Conservation (phyloP, 2,888 invertebrate species). For the Margaritifera margaritifera region DNA sequence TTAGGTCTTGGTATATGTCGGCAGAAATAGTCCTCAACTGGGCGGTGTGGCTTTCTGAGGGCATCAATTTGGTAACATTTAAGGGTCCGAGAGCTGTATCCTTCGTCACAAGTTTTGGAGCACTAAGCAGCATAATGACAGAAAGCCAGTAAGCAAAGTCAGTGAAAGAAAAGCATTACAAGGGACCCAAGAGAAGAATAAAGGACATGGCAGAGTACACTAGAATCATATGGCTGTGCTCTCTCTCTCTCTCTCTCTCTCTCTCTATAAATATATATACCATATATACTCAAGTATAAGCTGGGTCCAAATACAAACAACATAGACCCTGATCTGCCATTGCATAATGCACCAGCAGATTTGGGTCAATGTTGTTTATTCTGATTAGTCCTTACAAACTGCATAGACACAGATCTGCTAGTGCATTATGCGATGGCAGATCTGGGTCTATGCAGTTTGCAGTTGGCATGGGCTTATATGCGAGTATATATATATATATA, state of each 20-base stretch:
- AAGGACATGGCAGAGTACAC: neutral
- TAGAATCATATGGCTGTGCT: neutral
- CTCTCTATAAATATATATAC: no score
- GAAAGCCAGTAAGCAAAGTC: constrained; percentile 8
- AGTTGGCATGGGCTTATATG: no score
- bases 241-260: neutral
- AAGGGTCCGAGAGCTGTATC: constrained; percentile 44
- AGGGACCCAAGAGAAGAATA: constrained; percentile 1
- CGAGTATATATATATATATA: no score
- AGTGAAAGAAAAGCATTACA: constrained; percentile 5
- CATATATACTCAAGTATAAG: no score
- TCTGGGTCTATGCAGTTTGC: no score
- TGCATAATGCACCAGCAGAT: no score
- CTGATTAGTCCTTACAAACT: no score
- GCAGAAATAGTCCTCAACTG: constrained; percentile 34
- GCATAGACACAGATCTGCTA: no score
- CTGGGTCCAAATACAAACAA: no score
- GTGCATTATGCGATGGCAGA: no score
- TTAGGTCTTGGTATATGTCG: constrained; percentile 39
- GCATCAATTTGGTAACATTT: constrained; percentile 40
- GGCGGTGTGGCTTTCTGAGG: constrained; percentile 27
- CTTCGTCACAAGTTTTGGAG: constrained; percentile 54
- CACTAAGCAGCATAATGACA: constrained; percentile 53
- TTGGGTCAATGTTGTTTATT: no score
- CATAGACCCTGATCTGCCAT: no score